A percentile compares a stretch with the other conserved stretches of the same genome.
Evolutionary conservation across 2,113 vertebrate species (phyloP).

Genomic region (Mirounga angustirostris): DNA sequence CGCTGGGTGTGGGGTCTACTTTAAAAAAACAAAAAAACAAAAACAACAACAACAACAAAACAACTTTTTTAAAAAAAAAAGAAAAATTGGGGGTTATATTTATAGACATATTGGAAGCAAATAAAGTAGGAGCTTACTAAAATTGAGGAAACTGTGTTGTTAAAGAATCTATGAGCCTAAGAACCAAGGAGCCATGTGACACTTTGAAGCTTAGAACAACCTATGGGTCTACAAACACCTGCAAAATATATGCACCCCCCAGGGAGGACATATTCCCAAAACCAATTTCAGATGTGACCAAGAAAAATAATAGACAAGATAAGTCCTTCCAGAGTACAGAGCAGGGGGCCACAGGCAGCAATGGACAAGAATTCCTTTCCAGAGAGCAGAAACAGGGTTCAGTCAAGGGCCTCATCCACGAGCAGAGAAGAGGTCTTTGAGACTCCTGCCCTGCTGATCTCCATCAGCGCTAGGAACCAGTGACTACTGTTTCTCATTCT

Average conservation of each 20-base stretch:
- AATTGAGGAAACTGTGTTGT: neutral
- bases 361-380: neutral
- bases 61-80: neutral
- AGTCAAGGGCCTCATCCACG: neutral
- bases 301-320: neutral
- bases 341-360: neutral
- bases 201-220: neutral
- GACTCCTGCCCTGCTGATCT: neutral
- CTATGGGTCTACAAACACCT: neutral
- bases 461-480: neutral
- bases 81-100: neutral
- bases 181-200: neutral
- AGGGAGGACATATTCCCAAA: neutral
- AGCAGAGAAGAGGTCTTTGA: neutral
- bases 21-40: neutral
- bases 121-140: neutral
- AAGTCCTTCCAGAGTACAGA: neutral
- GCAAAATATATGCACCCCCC: neutral
- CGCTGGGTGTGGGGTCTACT: neutral
- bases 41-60: too few species aligned
- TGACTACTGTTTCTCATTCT: neutral
- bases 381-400: neutral
- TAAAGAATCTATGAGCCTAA: constrained; percentile 48
- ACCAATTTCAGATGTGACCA: neutral
- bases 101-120: constrained; percentile 5